These are phyloP conservation scores for Trichonephila clavipes DNA, from an alignment of 1,140 invertebrate species.

Conservation along the genomic window DNA sequence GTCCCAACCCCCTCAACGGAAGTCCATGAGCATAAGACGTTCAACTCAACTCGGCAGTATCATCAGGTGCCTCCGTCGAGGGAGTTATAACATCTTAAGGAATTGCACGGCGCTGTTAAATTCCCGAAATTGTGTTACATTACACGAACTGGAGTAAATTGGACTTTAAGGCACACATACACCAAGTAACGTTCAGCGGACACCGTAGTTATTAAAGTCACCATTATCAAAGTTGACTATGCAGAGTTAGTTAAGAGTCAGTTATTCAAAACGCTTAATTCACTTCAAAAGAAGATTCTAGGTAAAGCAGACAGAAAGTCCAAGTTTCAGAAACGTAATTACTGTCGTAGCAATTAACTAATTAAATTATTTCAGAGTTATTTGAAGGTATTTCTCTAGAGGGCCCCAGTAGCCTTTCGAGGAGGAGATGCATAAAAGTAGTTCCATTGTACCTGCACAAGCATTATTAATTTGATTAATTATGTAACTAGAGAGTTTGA, in stretches of 20 bases:
- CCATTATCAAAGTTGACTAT: constrained; percentile 38
- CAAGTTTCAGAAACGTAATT: constrained; percentile 10
- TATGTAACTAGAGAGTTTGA: not conserved
- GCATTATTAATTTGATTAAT: not conserved
- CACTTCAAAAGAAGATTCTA: constrained; percentile 9
- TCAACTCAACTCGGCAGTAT: constrained; percentile 59
- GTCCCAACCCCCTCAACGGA: constrained; percentile 52
- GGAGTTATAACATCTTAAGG: constrained; percentile 62
- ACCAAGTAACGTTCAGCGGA: not conserved
- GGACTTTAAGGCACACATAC: not conserved
- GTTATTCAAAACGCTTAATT: constrained; percentile 20
- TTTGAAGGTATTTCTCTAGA: not conserved
- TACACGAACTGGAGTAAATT: constrained; percentile 51
- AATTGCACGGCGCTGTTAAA: constrained; percentile 58
- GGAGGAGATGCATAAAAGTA: not conserved
- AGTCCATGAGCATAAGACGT: constrained; percentile 48
- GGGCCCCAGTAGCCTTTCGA: not conserved
- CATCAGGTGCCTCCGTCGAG: constrained; percentile 56
- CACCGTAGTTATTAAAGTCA: constrained; percentile 23
- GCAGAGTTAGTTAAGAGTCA: not conserved
- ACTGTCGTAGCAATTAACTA: constrained; percentile 50
- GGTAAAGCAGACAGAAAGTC: not conserved
- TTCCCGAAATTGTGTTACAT: constrained; percentile 68
- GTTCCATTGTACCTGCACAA: not conserved
- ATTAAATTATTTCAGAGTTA: constrained; percentile 29